These are phyloP conservation scores for Petrophora chlorosata DNA, from an alignment of 2,888 invertebrate genomes.

Conservation along the genomic window DNA sequence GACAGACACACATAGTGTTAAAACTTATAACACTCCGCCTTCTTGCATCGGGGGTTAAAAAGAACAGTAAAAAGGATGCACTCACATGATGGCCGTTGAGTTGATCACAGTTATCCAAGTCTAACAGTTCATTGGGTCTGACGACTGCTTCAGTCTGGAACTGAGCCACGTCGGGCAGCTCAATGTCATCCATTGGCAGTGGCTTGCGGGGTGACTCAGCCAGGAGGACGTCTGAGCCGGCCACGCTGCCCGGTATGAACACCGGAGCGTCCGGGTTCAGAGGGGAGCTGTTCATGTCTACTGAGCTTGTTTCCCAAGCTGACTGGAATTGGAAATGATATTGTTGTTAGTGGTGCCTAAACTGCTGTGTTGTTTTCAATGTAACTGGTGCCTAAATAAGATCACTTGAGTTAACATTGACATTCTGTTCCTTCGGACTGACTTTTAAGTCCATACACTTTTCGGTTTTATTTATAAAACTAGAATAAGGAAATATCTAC, in stretches of 20 bases:
- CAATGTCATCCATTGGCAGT: slow-evolving; percentile 85
- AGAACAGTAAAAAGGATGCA: slow-evolving; percentile 15
- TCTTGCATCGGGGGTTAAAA: too few relatives aligned
- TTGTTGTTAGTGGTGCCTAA: neutral
- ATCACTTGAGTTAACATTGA: too few relatives aligned
- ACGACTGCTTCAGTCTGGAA: slow-evolving; percentile 86
- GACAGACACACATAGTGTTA: too few relatives aligned
- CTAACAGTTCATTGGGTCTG: slow-evolving; percentile 84
- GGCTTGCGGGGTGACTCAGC: slow-evolving; percentile 90
- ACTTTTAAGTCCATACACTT: too few relatives aligned
- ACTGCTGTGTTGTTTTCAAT: neutral
- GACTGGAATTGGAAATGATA: slow-evolving; percentile 58
- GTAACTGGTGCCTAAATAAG: too few relatives aligned
- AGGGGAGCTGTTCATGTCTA: slow-evolving; percentile 89
- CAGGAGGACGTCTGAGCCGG: slow-evolving; percentile 80
- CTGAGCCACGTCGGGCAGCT: slow-evolving; percentile 84
- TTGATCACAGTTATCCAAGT: slow-evolving; percentile 80
- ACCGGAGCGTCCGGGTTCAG: slow-evolving; percentile 94
- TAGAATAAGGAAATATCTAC: too few relatives aligned
- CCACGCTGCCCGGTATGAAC: slow-evolving; percentile 87
- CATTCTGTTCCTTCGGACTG: too few relatives aligned
- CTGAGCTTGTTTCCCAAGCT: slow-evolving; percentile 77
- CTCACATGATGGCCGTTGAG: slow-evolving; percentile 83
- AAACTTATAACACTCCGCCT: too few relatives aligned
- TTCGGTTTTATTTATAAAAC: too few relatives aligned